Evolutionary conservation across 2,113 vertebrate species (phyloP), one percentile per base, ranked within the genome.

Genomic region (Zosterops lateralis): DNA sequence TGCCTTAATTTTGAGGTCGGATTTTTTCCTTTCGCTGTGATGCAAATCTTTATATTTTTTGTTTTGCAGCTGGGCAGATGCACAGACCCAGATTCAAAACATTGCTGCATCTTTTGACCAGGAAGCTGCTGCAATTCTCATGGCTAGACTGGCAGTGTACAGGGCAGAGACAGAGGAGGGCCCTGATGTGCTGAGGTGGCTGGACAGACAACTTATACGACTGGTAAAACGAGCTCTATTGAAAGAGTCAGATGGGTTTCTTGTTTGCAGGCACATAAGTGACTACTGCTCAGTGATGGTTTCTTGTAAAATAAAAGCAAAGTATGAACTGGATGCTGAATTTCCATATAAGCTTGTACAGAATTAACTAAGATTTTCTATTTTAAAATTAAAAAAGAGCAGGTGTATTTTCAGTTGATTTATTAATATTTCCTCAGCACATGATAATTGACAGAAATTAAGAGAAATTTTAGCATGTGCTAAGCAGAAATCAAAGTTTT

Each of bases 31-130:
- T 76, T 83, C 31, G 12, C 19, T 47, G 14, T 51, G 17, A 47
- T 85, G 36, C 22, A 51, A 57, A 84, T 56, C 24, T 7, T 4
- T 38, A 9, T 93, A 3, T 92, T 86, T 78, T 76, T 76, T 80
- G 36, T 86, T 84, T 87, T 95, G 71, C 95, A 99, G 99, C 96
- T 99, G 99, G 99, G 99, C 99, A 15, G 99, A 99, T 90, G 99
- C 99, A 74, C 99, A 99, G 96, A 99, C 98, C 3, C 99, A 99
- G 97, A 99, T 99, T 84, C 99, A 99, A 68, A 99, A 98, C 96
- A 99, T 99, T 5, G 98, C 99, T 14, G 99, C 98, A 1, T 99
- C 99, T 62, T 99, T 99, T 66, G 99, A 99, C 85, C 99, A 99
- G 97, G 99, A 99, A 92, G 99, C 99, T 40, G 98, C 99, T 57